Evolutionary conservation across 1,140 invertebrate species (phyloP).

Genomic region (Whitmania pigra): DNA sequence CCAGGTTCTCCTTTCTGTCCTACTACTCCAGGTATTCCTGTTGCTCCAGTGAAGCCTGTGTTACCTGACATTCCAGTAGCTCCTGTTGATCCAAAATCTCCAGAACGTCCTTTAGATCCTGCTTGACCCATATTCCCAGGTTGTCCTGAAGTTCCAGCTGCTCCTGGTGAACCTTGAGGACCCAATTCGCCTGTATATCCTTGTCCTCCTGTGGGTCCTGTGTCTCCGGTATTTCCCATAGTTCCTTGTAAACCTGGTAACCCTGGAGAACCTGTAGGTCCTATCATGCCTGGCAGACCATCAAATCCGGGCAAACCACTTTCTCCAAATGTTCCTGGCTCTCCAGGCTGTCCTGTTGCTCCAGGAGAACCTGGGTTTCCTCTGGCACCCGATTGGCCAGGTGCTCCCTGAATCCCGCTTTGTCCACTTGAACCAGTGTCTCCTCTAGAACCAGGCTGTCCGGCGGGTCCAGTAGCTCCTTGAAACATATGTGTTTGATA

Average conservation of each 20-base stretch:
- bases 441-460: constrained; percentile 2
- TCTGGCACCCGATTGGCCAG: not conserved
- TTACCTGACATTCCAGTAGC: constrained; percentile 6
- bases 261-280: not conserved
- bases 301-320: not conserved
- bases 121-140: constrained; percentile 9
- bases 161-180: not conserved
- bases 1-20: constrained; percentile 23
- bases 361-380: not conserved
- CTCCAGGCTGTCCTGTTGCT: not conserved
- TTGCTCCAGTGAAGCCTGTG: constrained; percentile 9
- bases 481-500: not conserved
- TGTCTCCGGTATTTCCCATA: not conserved
- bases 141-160: not conserved
- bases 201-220: constrained; percentile 4
- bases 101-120: constrained; percentile 3
- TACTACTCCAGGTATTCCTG: constrained; percentile 17
- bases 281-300: not conserved
- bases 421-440: not conserved
- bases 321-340: not conserved
- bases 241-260: not conserved
- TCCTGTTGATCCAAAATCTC: constrained; percentile 15
- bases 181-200: not conserved
- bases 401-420: not conserved
- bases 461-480: not conserved